Evolutionary conservation across 2,888 invertebrate genomes (phyloP), one percentile per base, ranked within the genome.

Genomic region (Caenorhabditis becei): DNA sequence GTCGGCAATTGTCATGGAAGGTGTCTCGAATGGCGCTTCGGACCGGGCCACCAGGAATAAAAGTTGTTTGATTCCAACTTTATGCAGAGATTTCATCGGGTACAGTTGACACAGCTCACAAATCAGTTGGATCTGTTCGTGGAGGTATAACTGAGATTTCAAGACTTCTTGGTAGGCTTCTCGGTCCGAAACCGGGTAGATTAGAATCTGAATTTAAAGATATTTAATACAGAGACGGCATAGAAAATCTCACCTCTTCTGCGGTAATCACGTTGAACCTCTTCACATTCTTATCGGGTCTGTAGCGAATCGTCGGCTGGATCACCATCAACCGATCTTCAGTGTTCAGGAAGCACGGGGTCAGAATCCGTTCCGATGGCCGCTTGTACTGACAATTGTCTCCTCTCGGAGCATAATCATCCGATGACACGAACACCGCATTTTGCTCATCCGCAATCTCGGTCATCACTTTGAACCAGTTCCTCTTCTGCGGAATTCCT

Each of bases 71-170:
- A 79, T 65, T 11, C 59, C n/a, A 16, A 71, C 16, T 54, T 62
- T 53, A n/a, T 79, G 61, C 23, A 67, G 5, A 14, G 47, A 32
- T n/a, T 67, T 72, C 41, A 65, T 47, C 24, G 71, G 78, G 37
- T 72, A 79, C 3, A 71, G 41, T 32, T 79, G 71, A 32, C 66
- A 67, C 37, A 79, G 26, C 2, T 41, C n/a, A 56, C 78, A 79
- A 16, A 72, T 66, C 10, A 41, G 18, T 16, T 53, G 24, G 28
- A 79, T 56, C 56, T 79, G 78, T 0, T 56, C 11, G 0, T 61
- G 24, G 2, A 79, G 37, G 41, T 67, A 79, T 3, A 79, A 49
- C 35, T 79, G n/a, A n/a, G n/a, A n/a, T n/a, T n/a, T n/a, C n/a
- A n/a, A n/a, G n/a, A n/a, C n/a, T n/a, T n/a, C n/a, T n/a, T n/a